A percentile compares a stretch with the other conserved stretches of the same genome.
These are phyloP conservation scores for Brachyhypopomus gauderio DNA, from an alignment of 2,113 vertebrate genomes.

Conservation along the genomic window DNA sequence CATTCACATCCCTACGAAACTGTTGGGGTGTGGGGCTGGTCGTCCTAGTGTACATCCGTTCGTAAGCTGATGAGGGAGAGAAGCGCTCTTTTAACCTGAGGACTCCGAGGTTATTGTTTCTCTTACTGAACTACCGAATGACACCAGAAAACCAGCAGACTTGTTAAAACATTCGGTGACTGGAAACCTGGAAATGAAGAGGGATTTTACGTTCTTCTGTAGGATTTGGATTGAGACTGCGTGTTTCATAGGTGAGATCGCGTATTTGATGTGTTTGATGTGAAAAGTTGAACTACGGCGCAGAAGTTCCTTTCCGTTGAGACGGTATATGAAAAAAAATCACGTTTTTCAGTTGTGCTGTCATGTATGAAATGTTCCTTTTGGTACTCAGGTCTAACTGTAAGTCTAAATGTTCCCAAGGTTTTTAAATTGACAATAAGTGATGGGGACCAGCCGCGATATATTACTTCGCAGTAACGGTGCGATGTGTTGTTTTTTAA, in stretches of 20 bases:
- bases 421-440: neutral
- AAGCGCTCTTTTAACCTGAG: constrained; percentile 69
- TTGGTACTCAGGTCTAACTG: neutral
- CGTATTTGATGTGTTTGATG: neutral
- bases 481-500: neutral
- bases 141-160: constrained; percentile 35
- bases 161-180: constrained; percentile 55
- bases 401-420: neutral
- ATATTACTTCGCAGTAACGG: neutral
- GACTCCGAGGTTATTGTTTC: constrained; percentile 51
- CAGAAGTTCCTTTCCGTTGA: too few species aligned
- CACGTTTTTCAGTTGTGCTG: too few species aligned
- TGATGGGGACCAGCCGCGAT: neutral
- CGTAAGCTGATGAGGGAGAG: constrained; percentile 15
- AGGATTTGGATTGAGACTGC: constrained; percentile 85
- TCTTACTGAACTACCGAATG: constrained; percentile 33
- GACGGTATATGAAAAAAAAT: too few species aligned
- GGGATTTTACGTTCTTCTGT: constrained; percentile 79
- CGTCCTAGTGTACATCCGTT: constrained; percentile 60
- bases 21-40: constrained; percentile 60
- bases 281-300: too few species aligned
- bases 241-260: constrained; percentile 83
- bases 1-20: constrained; percentile 72
- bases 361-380: constrained; percentile 43
- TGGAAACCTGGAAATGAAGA: constrained; percentile 87